phyloP scores from a whole-genome alignment of 2,113 vertebrate species.

The Martes martes region DNA sequence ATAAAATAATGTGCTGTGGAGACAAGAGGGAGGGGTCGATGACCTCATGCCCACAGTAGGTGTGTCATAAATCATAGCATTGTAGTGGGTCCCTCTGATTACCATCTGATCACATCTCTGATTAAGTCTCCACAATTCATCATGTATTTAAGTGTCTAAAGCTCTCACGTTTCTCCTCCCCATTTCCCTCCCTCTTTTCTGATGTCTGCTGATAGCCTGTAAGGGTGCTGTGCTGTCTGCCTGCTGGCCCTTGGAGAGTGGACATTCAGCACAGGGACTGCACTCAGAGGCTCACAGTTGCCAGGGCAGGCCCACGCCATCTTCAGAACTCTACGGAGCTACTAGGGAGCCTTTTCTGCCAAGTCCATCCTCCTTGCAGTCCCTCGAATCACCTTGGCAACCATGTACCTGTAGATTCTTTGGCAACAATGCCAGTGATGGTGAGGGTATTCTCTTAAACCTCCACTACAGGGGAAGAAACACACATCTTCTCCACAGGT shows the following conservation, averaged over 20 bases:
- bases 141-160: neutral
- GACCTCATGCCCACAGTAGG: neutral
- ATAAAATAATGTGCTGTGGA: neutral
- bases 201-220: neutral
- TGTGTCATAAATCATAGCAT: neutral
- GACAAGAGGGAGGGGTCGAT: neutral
- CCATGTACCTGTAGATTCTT: neutral
- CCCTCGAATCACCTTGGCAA: constrained; percentile 22
- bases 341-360: neutral
- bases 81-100: neutral
- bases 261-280: neutral
- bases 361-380: neutral
- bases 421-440: neutral
- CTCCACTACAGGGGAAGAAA: neutral
- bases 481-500: neutral
- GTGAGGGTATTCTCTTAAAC: neutral
- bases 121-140: neutral
- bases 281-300: neutral
- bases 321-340: neutral
- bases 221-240: neutral
- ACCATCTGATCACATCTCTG: neutral
- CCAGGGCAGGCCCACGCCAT: neutral
- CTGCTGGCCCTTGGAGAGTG: neutral
- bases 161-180: neutral
- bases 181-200: neutral